Evolutionary conservation across 2,888 invertebrate genomes (phyloP).

Genomic region (Calephelis perditalis): DNA sequence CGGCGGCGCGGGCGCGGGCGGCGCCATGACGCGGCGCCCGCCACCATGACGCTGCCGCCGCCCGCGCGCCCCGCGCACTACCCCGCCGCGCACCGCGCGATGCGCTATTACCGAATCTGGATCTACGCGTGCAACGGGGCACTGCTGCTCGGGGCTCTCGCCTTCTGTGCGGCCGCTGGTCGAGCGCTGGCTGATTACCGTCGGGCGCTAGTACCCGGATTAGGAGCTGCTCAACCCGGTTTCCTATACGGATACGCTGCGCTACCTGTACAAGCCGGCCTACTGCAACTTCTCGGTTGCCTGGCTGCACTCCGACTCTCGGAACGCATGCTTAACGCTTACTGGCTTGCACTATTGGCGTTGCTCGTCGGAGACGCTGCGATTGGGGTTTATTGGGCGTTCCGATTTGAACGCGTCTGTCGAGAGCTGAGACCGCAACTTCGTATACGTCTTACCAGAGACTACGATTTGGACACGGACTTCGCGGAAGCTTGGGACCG

Average conservation of each 20-base stretch:
- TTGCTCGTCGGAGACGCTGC: constrained; percentile 90
- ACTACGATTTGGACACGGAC: constrained; percentile 84
- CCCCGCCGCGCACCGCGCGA: constrained; percentile 79
- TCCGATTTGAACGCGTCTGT: constrained; percentile 86
- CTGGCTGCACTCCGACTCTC: constrained; percentile 88
- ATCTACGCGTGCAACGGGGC: constrained; percentile 95
- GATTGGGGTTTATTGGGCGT: constrained; percentile 91
- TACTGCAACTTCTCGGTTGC: constrained; percentile 87
- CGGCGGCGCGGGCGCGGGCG: constrained; percentile 76
- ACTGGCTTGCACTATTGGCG: constrained; percentile 88
- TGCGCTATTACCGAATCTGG: constrained; percentile 93
- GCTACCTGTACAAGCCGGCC: constrained; percentile 83
- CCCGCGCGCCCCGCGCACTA: constrained; percentile 75
- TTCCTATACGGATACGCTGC: constrained; percentile 92
- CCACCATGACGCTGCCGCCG: constrained; percentile 78
- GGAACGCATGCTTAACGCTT: constrained; percentile 88
- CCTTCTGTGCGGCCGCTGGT: constrained; percentile 87
- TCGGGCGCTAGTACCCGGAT: constrained; percentile 84
- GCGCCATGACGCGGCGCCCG: constrained; percentile 77
- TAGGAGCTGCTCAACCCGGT: constrained; percentile 87
- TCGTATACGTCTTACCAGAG: constrained; percentile 78
- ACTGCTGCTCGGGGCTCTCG: constrained; percentile 88
- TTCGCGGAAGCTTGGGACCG: constrained; percentile 89
- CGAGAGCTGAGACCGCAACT: constrained; percentile 85
- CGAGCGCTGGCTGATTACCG: constrained; percentile 85